Conservation (phyloP, 2,113 vertebrate species). For the Echinops telfairi region DNA sequence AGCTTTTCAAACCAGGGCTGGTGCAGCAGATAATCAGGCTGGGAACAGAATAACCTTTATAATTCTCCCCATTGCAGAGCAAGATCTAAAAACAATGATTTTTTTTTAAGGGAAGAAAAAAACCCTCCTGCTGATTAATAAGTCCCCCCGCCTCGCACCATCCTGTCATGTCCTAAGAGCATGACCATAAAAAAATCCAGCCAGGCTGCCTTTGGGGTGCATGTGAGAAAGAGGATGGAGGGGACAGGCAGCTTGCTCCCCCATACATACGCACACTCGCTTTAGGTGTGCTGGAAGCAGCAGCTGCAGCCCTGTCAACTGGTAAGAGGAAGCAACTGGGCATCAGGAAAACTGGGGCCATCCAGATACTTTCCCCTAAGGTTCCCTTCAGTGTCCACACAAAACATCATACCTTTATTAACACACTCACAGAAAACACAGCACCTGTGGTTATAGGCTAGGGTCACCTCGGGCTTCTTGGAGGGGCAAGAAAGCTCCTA, state of each 20-base stretch:
- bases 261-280: not conserved
- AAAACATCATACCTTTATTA: not conserved
- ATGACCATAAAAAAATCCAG: not conserved
- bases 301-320: constrained; percentile 4
- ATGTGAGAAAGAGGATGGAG: not conserved
- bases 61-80: constrained; percentile 57
- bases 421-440: constrained; percentile 11
- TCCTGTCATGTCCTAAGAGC: not conserved
- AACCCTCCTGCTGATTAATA: not conserved
- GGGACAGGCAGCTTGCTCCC: not conserved
- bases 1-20: constrained; percentile 4
- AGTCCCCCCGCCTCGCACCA: not conserved
- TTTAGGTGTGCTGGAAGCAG: constrained; percentile 7
- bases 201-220: not conserved
- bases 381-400: not conserved
- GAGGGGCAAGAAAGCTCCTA: not conserved
- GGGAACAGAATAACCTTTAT: constrained; percentile 39
- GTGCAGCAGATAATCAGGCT: constrained; percentile 32
- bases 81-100: constrained; percentile 62
- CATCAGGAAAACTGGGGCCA: not conserved
- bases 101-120: constrained; percentile 18
- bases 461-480: not conserved
- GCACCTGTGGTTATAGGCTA: constrained; percentile 1
- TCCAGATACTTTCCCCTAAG: not conserved
- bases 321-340: not conserved